Evolutionary conservation across 1,140 invertebrate genomes (phyloP), one percentile per base, ranked within the genome.

Genomic region (Lethocerus indicus): DNA sequence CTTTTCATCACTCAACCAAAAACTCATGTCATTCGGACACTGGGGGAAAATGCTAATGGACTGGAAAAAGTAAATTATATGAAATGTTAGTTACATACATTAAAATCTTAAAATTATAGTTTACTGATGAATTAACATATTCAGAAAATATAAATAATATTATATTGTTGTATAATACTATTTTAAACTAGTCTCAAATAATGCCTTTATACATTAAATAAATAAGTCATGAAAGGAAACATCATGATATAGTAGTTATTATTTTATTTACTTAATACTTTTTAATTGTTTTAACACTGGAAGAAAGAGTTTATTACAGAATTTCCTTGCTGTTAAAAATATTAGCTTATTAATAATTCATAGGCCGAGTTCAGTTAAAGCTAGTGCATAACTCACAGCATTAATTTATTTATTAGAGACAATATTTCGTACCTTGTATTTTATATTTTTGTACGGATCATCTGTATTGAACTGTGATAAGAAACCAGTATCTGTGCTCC

Each of bases 1-100:
- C 40, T 69, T 66, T 48, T 75, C 65, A 13, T 73, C 55, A 0
- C 91, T 87, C 20, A 98, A 64, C 92, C 93, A 99, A 64, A 99
- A 98, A 49, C 94, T 97, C 12, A 98, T 75, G 63, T 99, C 94
- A 70, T 91, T 94, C 21, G 60, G 70, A 61, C 90, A 93, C 58
- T 84, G 87, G 1, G 94, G 93, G 68, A 81, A 91, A 25, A 75
- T 63, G 58, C 93, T 97, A 2, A 98, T 69, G 2, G 82, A 71
- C 74, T 91, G 48, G 5, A 42, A 49, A n/a, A 26, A 24, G 24
- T n/a, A n/a, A n/a, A n/a, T n/a, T n/a, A n/a, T n/a, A n/a, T 12
- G 21, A 6, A 40, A 18, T 40, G 16, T 18, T 40, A 40, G 37
- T 40, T 7, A 20, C 9, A 12, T 32, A 32, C 9, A 32, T 9